These are phyloP conservation scores for Epizoanthus illoricatus DNA, from an alignment of 92 coral and sea anemone species.

Conservation along the genomic window DNA sequence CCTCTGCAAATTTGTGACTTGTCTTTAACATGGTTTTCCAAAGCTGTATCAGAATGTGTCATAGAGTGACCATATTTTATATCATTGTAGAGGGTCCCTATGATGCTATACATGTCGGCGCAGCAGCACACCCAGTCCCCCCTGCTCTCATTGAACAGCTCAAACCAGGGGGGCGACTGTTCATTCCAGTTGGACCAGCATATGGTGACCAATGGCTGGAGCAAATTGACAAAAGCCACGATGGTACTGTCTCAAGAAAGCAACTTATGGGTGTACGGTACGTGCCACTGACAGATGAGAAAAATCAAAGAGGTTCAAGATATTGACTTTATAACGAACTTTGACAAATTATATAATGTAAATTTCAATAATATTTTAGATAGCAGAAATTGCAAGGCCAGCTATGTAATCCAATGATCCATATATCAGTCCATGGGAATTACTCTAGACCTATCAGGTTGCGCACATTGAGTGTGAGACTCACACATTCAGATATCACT, in stretches of 20 bases:
- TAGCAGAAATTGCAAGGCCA: no score
- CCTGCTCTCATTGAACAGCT: slow-evolving; percentile 86
- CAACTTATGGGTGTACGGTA: slow-evolving; percentile 93
- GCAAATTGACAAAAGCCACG: slow-evolving; percentile 87
- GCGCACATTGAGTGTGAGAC: no score
- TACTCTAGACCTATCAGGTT: no score
- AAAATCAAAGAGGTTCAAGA: slow-evolving; percentile 53
- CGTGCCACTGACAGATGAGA: slow-evolving; percentile 90
- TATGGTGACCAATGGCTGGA: slow-evolving; percentile 94
- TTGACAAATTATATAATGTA: neutral
- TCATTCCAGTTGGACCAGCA: slow-evolving; percentile 92
- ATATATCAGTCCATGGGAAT: no score
- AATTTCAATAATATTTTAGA: neutral
- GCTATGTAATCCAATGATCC: no score
- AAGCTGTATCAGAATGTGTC: neutral
- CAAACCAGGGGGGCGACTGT: slow-evolving; percentile 91
- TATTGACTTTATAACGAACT: neutral
- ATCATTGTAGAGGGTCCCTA: slow-evolving; percentile 73
- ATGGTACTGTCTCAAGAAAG: slow-evolving; percentile 77
- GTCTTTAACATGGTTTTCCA: no score
- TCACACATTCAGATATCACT: no score
- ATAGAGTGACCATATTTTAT: neutral
- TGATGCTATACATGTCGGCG: slow-evolving; percentile 99
- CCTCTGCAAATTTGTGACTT: no score
- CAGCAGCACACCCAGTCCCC: slow-evolving; percentile 95